Evolutionary conservation across 2,797 vertebrate genomes (phyloP), one percentile per base, ranked within the genome.

Genomic region (Poeciliopsis infans): DNA sequence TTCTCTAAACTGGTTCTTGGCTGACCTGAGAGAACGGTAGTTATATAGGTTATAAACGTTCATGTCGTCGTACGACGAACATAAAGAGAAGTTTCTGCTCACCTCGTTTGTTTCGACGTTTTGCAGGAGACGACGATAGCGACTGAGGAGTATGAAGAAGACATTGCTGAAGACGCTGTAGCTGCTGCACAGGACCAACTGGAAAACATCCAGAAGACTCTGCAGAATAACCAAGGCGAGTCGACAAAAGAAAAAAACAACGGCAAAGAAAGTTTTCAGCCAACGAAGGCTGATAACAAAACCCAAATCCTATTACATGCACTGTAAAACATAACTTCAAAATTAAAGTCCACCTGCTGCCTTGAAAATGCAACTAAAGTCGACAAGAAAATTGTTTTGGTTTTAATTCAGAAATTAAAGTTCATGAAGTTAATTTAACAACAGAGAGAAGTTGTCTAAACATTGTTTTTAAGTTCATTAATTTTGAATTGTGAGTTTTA

Each of bases 211-310:
- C 96, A 93, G 86, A 93, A 95, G 80, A 97, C 81, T 90, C 94
- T 97, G 95, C 92, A 96, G 2, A 91, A 91, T 57, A 96, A 96
- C 39, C 86, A 82, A 90, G 97, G 97, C 97, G 13, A 76, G 83
- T 69, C 7, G 51, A 15, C 51, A 3, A 49, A 51, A 45, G n/a
- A 59, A 23, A 13, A 13, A 31, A 12, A 36, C 72, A 73, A 25
- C 7, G 8, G 55, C 20, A 46, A 53, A 12, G 23, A 28, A 55
- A 5, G 36, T 15, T 55, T 36, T 18, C 4, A 41, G 4, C 2
- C 5, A 45, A 5, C 28, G 33, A 59, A 15, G 47, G 41, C 33
- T 39, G 25, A 41, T 7, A 74, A 39, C n/a, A 41, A 45, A 39
- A 15, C 68, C 41, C 28, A 49, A 15, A 41, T 16, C 4, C 36